Evolutionary conservation across 1,140 invertebrate species (phyloP), one percentile per base, ranked within the genome.

Genomic region (Monochamus saltuarius): DNA sequence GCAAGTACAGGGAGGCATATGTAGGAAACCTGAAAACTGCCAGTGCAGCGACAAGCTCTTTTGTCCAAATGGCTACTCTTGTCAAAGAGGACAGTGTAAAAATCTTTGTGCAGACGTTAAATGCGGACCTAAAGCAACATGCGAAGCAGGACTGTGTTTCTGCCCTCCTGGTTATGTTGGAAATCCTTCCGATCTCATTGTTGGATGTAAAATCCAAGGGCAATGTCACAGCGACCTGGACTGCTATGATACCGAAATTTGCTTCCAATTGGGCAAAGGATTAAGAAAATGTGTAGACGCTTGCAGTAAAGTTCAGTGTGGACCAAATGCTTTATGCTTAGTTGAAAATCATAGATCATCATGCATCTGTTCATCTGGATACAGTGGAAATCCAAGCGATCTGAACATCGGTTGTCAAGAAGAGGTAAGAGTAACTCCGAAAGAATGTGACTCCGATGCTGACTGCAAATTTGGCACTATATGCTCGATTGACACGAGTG

Each of bases 251-350:
- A 83, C 87, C 8, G 87, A 95, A 79, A 94, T 94, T 69, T 95
- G 92, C 73, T 91, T 93, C 77, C 89, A 91, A 78, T 71, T 90
- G 38, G 84, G 87, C 29, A 88, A 87, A 78, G 87, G 86, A 7
- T 71, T 85, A 3, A 81, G 91, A 38, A 90, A 90, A 74, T 94
- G 91, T 76, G 85, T 94, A 1, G 91, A 94, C 70, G 90, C 88
- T 3, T 95, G 92, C 70, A 87, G 85, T 54, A 91, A 92, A 77
- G 80, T 91, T 8, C 90, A 94, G 69, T 95, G 93, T 74, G 93
- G 93, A 10, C 91, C 92, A 1, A 95, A 95, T 75, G 91, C 92
- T 3, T 75, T 94, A 1, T 96, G 93, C 71, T 82, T 94, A 0
- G 85, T 88, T 16, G 84, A 90, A 55, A 87, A 90, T 69, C 91